Evolutionary conservation across 1,140 invertebrate species (phyloP).

Genomic region (Trigoniulus corallinus): DNA sequence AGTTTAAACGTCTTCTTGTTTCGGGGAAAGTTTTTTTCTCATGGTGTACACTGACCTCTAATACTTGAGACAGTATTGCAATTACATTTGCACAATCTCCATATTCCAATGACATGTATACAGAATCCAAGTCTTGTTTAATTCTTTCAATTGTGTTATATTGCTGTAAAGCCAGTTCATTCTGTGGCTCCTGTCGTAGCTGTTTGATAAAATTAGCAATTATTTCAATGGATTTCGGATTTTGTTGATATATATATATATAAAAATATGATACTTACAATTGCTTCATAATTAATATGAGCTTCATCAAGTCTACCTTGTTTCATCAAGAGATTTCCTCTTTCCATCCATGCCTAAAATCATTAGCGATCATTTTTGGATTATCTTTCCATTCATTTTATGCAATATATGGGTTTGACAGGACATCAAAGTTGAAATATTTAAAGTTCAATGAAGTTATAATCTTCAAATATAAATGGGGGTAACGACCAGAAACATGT

Average conservation of each 20-base stretch:
- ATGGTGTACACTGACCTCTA: conserved; percentile 41
- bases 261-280: conserved; percentile 43
- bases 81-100: conserved; percentile 52
- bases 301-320: conserved; percentile 69
- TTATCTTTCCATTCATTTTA: too few species aligned
- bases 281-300: conserved; percentile 58
- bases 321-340: conserved; percentile 75
- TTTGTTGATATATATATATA: neutral
- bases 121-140: conserved; percentile 44
- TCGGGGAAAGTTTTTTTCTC: too few species aligned
- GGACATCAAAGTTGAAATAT: neutral
- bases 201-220: conserved; percentile 23
- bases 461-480: too few species aligned
- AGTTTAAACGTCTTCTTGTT: too few species aligned
- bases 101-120: conserved; percentile 44
- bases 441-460: too few species aligned
- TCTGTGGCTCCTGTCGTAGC: conserved; percentile 52
- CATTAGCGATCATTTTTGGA: too few species aligned
- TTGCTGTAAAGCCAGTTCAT: conserved; percentile 51
- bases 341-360: conserved; percentile 57
- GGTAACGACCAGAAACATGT: too few species aligned
- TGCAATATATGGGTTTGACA: too few species aligned
- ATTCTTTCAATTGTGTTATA: conserved; percentile 45
- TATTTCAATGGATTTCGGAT: neutral
- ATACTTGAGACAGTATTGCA: conserved; percentile 45